Base-by-base conservation (phyloP, 2,113 vertebrate species). In the Atlantisia rogersi region DNA sequence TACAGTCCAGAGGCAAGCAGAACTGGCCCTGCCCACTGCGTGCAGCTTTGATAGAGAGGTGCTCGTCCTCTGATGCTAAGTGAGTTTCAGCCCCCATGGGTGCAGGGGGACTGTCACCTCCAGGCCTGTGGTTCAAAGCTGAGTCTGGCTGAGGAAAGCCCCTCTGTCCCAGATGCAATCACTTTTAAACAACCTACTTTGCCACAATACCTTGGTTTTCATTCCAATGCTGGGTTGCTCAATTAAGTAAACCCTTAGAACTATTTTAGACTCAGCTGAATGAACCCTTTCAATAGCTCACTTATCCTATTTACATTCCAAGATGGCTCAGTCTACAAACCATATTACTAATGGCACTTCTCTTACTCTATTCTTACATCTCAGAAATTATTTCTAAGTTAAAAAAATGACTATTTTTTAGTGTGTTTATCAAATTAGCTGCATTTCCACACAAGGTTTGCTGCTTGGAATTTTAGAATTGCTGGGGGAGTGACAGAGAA, bases 11-110 rank as follows among this genome's bases (percentile, higher is more conserved):
- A 8, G 4, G 19, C 12, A 9, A n/a, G 69, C 73, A 84, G 52
- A 46, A 28, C 20, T 69, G 81, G 69, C 31, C 46, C 5, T 2
- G n/a, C 11, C 1, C 1, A 37, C 26, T 31, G 0, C 0, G 13
- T 2, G 25, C 31, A 37, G 21, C 12, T 12, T 5, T 31, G 3
- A 11, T 1, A 80, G 42, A 53, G 35, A 40, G 31, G 32, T 40
- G 18, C 28, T 39, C 2, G 2, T 44, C 35, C 58, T 10, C 42
- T 60, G 58, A 31, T 19, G 50, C 62, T 37, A 19, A 11, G 5
- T 0, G 25, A 28, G 46, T 11, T 46, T 16, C 31, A 18, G 15
- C n/a, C 29, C 71, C 35, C 22, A 11, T 0, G 10, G 8, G 19
- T 9, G 17, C 32, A 14, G 28, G 42, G 50, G 44, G 12, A 20